A percentile compares a stretch with the other conserved stretches of the same genome.
These are phyloP conservation scores for Lagodon rhomboides DNA, from an alignment of 2,797 vertebrate species.

Conservation along the genomic window DNA sequence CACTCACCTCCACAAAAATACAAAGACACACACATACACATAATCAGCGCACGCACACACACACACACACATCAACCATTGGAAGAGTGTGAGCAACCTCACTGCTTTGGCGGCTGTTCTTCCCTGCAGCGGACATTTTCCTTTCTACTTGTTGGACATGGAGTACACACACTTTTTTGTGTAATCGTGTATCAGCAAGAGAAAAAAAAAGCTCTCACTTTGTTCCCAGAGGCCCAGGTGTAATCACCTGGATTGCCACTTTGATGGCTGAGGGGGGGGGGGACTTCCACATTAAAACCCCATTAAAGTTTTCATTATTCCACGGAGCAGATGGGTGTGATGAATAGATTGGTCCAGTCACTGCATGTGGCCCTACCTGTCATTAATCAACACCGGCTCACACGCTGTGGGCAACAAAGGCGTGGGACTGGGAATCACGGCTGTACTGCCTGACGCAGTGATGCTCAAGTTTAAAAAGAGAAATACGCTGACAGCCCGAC, in stretches of 20 bases:
- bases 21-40: not conserved
- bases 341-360: conserved; percentile 68
- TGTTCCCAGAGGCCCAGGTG: conserved; percentile 42
- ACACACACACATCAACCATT: conserved; percentile 12
- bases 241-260: conserved; percentile 65
- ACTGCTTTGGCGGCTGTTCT: conserved; percentile 14
- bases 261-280: conserved; percentile 35
- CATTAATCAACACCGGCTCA: conserved; percentile 68
- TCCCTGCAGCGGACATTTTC: conserved; percentile 23
- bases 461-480: not conserved
- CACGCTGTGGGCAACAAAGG: conserved; percentile 50
- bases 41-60: too few relatives aligned
- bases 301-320: conserved; percentile 76
- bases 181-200: conserved; percentile 24
- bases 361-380: conserved; percentile 49
- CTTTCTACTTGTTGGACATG: not conserved
- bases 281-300: conserved; percentile 74
- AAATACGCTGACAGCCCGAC: conserved; percentile 12
- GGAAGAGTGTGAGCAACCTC: conserved; percentile 4
- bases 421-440: conserved; percentile 7
- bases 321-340: conserved; percentile 72
- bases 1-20: not conserved
- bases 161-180: not conserved
- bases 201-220: conserved; percentile 29
- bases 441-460: not conserved